Evolutionary conservation across 1,140 invertebrate species (phyloP).

Genomic region (Drosophila navojoa): DNA sequence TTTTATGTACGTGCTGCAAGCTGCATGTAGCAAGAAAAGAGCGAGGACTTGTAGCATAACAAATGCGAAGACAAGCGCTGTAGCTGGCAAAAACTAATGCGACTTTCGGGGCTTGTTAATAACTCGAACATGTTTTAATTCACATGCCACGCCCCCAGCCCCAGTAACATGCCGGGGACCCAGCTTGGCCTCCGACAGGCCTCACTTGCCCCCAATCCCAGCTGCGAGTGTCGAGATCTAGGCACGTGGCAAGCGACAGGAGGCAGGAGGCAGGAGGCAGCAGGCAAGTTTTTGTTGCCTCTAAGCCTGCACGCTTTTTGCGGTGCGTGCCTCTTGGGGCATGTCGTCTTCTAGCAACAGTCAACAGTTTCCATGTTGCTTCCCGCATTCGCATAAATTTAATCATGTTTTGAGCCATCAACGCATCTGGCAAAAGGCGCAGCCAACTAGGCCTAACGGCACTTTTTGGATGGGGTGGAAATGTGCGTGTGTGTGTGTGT

Average conservation of each 20-base stretch:
- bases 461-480: not conserved
- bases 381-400: slow-evolving; percentile 64
- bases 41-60: slow-evolving; percentile 12
- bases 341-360: slow-evolving; percentile 35
- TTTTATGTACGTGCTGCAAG: slow-evolving; percentile 18
- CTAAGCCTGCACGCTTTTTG: slow-evolving; percentile 37
- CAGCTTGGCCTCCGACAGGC: not conserved
- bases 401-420: slow-evolving; percentile 56
- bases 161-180: not conserved
- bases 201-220: slow-evolving; percentile 41
- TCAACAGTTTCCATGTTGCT: slow-evolving; percentile 53
- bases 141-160: slow-evolving; percentile 39
- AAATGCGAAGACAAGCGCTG: slow-evolving; percentile 31
- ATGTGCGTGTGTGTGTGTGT: not conserved
- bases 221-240: slow-evolving; percentile 40
- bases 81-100: slow-evolving; percentile 67
- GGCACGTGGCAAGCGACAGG: not conserved
- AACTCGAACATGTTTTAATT: slow-evolving; percentile 80
- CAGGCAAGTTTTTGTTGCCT: slow-evolving; percentile 12
- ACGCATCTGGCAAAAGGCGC: slow-evolving; percentile 14
- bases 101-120: slow-evolving; percentile 76
- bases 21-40: not conserved
- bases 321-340: slow-evolving; percentile 32
- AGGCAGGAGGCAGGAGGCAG: not conserved
- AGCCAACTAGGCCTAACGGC: slow-evolving; percentile 18